A percentile compares a stretch with the other conserved stretches of the same genome.
phyloP scores from a whole-genome alignment of 2,797 vertebrate genomes.

The Carapus acus region DNA sequence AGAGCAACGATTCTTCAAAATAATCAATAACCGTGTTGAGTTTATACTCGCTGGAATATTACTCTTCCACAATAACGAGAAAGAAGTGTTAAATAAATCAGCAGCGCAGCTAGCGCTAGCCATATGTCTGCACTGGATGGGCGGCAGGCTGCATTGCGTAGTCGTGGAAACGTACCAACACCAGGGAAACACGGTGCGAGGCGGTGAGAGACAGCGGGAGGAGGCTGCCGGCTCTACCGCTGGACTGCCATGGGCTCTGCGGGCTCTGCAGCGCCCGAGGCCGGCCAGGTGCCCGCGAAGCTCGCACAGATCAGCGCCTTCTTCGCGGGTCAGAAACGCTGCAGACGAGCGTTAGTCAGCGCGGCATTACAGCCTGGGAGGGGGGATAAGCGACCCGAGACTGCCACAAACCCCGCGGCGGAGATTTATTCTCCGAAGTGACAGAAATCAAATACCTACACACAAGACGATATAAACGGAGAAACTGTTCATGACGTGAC shows the following conservation, averaged over 20 bases:
- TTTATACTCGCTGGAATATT: too few species aligned
- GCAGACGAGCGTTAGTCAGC: constrained; percentile 8
- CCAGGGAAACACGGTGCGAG: constrained; percentile 8
- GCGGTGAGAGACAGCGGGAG: constrained; percentile 27
- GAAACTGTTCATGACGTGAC: too few species aligned
- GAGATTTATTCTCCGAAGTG: background rate
- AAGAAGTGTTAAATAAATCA: constrained; percentile 10
- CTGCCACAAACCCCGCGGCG: too few species aligned
- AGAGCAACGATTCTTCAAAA: too few species aligned
- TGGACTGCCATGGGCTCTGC: too few species aligned
- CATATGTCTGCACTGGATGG: background rate
- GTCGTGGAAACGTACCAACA: constrained; percentile 48
- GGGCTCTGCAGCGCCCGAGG: constrained; percentile 29
- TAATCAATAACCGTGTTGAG: too few species aligned
- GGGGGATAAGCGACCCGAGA: too few species aligned
- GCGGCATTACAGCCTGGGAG: too few species aligned
- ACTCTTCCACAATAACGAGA: too few species aligned
- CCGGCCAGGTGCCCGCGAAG: background rate
- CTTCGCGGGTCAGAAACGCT: constrained; percentile 10
- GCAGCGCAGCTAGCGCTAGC: constrained; percentile 20
- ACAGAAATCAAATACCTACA: too few species aligned
- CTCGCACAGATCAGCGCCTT: background rate
- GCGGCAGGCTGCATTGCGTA: background rate
- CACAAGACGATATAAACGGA: too few species aligned
- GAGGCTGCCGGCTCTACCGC: constrained; percentile 19